A percentile compares a stretch with the other conserved stretches of the same genome.
Evolutionary conservation across 1,140 invertebrate species (phyloP).

Genomic region (Amphibalanus amphitrite): DNA sequence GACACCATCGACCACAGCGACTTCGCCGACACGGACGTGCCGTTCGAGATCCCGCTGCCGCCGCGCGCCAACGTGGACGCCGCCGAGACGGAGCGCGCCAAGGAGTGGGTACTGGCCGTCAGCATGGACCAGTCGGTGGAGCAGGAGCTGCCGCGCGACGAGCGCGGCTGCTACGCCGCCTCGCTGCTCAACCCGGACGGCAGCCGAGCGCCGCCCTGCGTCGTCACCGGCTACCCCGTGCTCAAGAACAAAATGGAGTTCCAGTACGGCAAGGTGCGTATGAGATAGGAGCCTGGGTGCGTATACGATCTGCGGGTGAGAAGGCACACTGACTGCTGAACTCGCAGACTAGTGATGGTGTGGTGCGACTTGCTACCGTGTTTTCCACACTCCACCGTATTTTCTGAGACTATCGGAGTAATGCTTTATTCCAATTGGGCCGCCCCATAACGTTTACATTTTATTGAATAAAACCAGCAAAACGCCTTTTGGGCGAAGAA

Average conservation of each 20-base stretch:
- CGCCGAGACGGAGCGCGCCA: constrained; percentile 52
- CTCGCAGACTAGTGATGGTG: no score
- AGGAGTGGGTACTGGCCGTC: constrained; percentile 87
- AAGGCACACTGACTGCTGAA: neutral
- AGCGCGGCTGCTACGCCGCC: constrained; percentile 48
- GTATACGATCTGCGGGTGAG: neutral
- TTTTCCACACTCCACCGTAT: no score
- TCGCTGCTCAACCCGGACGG: constrained; percentile 34
- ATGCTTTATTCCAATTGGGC: no score
- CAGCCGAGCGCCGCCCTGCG: constrained; percentile 38
- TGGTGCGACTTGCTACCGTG: no score
- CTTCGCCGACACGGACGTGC: constrained; percentile 74
- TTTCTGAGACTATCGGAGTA: no score
- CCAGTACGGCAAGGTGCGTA: neutral
- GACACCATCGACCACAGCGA: constrained; percentile 74
- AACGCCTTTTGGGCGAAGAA: no score
- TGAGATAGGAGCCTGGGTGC: neutral
- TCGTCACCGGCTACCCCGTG: constrained; percentile 73
- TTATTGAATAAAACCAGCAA: no score
- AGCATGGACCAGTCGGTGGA: constrained; percentile 69
- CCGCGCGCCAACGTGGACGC: constrained; percentile 30
- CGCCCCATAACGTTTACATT: no score
- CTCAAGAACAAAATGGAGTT: no score
- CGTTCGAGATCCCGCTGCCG: constrained; percentile 63
- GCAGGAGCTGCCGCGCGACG: constrained; percentile 42